Base-by-base conservation (phyloP, 1,140 invertebrate species). In the Aradophagus sp. region DNA sequence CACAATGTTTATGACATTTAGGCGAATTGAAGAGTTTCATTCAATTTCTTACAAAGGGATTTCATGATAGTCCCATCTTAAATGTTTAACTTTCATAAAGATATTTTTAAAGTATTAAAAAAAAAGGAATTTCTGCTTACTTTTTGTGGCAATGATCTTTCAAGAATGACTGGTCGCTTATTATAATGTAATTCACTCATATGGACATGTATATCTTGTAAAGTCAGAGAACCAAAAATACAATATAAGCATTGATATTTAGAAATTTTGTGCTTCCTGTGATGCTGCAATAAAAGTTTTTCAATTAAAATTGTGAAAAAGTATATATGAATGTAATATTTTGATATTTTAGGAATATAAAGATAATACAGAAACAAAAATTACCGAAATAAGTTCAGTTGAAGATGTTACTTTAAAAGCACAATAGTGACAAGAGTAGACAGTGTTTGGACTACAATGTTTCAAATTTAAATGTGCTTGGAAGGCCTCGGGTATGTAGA, bases 161-260 rank as follows among this genome's bases (percentile, higher is more conserved):
- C 85, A 1, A 87, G 73, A 11, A 86, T 69, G 8, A 80, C 80
- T 0, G 87, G 80, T 1, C 78, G 72, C 41, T 83, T 77, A 66
- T 87, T 84, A 6, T 79, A 83, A 70, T 89, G 88, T 13, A 72
- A 61, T 10, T 68, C 67, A 29, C 84, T 83, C 1, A 88, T 76
- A 79, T 89, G 87, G 20, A 70, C 65, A 8, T 86, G 79, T 13
- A 88, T 75, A 11, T 87, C 86, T 8, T 73, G 66, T 2, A 80
- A 55, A 5, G 67, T 76, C n/a, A 85, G 77, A 2, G 81, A 63
- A 5, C 87, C 88, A 69, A 79, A 77, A 6, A 81, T 20, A 53
- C 88, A 89, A 56, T 88, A 88, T 1, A 85, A 72, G 39, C 88
- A 89, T 38, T 88, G 88, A 34, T 80, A 88, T 16, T 85, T 86